A percentile compares a stretch with the other conserved stretches of the same genome.
These are phyloP conservation scores for Ceratina australensis DNA, from an alignment of 1,140 invertebrate species.

Conservation along the genomic window DNA sequence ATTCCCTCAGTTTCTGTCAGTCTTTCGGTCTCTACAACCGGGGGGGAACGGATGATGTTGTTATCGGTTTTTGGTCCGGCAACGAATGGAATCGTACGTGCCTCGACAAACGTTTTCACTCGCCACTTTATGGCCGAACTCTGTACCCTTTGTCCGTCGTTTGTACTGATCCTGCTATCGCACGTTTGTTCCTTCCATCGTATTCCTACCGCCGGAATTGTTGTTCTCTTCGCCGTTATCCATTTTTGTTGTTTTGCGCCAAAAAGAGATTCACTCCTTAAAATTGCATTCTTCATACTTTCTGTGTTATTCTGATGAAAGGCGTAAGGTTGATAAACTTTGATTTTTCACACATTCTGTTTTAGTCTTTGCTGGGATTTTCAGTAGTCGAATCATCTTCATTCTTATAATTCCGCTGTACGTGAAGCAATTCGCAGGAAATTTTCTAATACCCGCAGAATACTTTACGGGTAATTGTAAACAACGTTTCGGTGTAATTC, in stretches of 20 bases:
- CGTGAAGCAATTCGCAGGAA: too few relatives aligned
- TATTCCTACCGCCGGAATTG: background rate
- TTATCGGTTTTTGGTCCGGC: conserved; percentile 46
- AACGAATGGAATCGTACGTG: conserved; percentile 42
- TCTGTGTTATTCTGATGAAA: too few relatives aligned
- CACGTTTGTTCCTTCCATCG: background rate
- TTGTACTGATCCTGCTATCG: conserved; percentile 11
- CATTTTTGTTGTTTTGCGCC: too few relatives aligned
- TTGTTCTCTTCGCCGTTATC: too few relatives aligned
- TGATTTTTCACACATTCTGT: too few relatives aligned
- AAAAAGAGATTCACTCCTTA: too few relatives aligned
- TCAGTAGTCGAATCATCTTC: too few relatives aligned
- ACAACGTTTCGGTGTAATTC: conserved; percentile 8
- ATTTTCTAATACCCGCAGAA: background rate
- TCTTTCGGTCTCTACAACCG: too few relatives aligned
- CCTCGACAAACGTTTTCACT: conserved; percentile 38
- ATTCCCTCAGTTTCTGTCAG: background rate
- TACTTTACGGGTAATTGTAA: conserved; percentile 23
- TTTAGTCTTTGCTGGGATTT: too few relatives aligned
- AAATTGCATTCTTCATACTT: too few relatives aligned
- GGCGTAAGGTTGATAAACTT: too few relatives aligned
- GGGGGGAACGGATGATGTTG: conserved; percentile 5
- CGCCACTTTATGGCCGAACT: background rate
- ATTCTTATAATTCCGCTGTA: too few relatives aligned
- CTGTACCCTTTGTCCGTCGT: conserved; percentile 50